phyloP scores from a whole-genome alignment of 23 tunicate genomes.

The Diplosoma virens region DNA sequence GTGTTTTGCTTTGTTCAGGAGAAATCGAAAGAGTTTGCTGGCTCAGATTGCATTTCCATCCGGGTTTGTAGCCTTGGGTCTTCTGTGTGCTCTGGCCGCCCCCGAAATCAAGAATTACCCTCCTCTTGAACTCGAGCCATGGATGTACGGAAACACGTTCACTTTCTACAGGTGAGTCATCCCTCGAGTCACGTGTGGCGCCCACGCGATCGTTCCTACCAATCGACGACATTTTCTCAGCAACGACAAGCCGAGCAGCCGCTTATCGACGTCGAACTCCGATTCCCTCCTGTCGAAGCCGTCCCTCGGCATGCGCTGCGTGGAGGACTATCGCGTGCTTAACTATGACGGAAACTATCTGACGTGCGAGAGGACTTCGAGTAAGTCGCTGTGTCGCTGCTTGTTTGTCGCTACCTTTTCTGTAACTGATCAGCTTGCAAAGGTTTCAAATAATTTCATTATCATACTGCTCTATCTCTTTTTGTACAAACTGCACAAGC shows the following conservation, averaged over 20 bases:
- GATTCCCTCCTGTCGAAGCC: constrained; percentile 57
- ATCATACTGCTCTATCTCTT: no score
- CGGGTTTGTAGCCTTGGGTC: constrained; percentile 67
- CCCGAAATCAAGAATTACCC: constrained; percentile 49
- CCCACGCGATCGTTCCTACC: no score
- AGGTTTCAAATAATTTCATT: no score
- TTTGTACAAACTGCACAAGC: no score
- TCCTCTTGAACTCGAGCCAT: constrained; percentile 87
- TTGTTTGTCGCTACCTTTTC: no score
- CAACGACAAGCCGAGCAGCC: constrained; percentile 39
- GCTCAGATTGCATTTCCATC: constrained; percentile 91
- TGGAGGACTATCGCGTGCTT: constrained; percentile 35
- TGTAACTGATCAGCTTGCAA: no score
- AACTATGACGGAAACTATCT: constrained; percentile 37
- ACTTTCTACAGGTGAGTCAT: constrained; percentile 78
- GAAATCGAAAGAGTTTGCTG: constrained; percentile 80
- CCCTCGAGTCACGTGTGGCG: no score
- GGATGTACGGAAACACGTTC: constrained; percentile 94
- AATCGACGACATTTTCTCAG: no score
- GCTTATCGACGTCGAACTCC: not conserved
- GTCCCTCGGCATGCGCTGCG: constrained; percentile 77
- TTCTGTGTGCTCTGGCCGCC: constrained; percentile 60
- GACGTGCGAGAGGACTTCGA: constrained; percentile 10
- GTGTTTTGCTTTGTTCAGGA: constrained; percentile 52
- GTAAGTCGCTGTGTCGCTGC: constrained; percentile 31